Conservation (phyloP, 2,113 vertebrate species). For the Sander lucioperca region DNA sequence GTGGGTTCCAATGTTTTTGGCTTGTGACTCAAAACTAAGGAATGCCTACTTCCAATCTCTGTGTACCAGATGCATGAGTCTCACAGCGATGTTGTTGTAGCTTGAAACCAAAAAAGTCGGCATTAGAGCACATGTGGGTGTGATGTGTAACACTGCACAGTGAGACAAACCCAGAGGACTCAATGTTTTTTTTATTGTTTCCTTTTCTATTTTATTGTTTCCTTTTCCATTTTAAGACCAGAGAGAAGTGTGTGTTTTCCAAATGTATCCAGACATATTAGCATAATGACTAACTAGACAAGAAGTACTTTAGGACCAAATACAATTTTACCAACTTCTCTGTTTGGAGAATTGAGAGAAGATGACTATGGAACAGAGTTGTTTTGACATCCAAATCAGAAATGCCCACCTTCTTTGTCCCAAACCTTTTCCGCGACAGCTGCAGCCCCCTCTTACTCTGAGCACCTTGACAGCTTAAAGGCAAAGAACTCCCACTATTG, state of each 20-base stretch:
- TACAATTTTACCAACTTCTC: background rate
- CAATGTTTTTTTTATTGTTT: background rate
- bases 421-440: background rate
- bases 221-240: background rate
- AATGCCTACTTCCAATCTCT: background rate
- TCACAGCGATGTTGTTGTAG: background rate
- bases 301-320: background rate
- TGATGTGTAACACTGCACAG: background rate
- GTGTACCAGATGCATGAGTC: background rate
- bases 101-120: background rate
- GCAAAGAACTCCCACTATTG: background rate
- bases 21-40: background rate
- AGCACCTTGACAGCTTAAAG: slow-evolving; percentile 20
- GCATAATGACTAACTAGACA: background rate
- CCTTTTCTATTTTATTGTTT: background rate
- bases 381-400: slow-evolving; percentile 10
- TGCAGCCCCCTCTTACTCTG: background rate
- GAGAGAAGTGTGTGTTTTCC: too few relatives aligned
- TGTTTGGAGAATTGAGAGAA: background rate
- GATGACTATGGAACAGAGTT: background rate
- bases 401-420: background rate
- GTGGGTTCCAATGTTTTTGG: background rate
- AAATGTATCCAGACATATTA: background rate
- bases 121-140: background rate
- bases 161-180: background rate